Base-by-base conservation (phyloP, 2,797 vertebrate species). In the Leptoclinus maculatus region DNA sequence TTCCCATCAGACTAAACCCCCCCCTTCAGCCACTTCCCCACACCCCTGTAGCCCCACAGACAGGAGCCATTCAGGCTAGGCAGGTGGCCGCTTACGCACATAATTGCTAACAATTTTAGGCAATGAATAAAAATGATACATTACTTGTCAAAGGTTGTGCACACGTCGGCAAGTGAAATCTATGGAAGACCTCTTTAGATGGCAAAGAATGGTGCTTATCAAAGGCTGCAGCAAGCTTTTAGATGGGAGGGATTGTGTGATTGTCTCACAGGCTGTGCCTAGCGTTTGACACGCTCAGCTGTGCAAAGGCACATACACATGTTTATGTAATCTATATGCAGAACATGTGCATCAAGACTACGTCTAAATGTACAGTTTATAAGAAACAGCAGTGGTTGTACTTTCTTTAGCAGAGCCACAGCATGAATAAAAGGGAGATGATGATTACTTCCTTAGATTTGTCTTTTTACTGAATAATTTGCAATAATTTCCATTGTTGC, bases 101-200 rank as follows among this genome's bases (percentile, higher is more conserved):
- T 99, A 99, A 99, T 99, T 99, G 97, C 98, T 96, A 97, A 99
- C 98, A 99, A 99, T 99, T 99, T 99, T 97, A 97, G 97, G 97
- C 97, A 98, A 99, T 99, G 98, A 99, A 99, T 99, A 99, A 99
- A 99, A 99, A 99, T 99, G 97, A 98, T 98, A 98, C 97, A 99
- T 99, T 99, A 97, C 98, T 99, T 98, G 97, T 98, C 97, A 99
- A 99, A 99, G 97, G 98, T 99, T 98, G 97, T 96, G 97, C 98
- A 97, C 96, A 96, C 96, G 96, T 96, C 97, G 96, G 96, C 96
- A 98, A 98, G 97, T 96, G 96, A 97, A 97, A 98, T 98, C 97
- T 99, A 98, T 99, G 97, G 98, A 97, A 97, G 97, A 96, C 96
- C 97, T 97, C 97, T 96, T 99, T 98, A 97, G 96, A 96, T 93